phyloP scores from a whole-genome alignment of 2,888 invertebrate genomes.

The Charanyca ferruginea region DNA sequence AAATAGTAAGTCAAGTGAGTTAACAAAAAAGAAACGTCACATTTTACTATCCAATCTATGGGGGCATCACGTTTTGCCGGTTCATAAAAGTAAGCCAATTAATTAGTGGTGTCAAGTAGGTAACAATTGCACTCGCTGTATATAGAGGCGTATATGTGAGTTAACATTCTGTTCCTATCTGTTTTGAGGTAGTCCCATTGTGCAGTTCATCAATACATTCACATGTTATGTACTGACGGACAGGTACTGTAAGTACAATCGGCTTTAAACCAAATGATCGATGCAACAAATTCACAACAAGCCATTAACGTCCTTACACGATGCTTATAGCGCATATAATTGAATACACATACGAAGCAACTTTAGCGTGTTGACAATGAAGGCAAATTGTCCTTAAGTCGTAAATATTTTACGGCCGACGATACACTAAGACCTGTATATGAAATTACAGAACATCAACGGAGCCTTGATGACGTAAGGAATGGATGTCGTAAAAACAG shows the following conservation, averaged over 20 bases:
- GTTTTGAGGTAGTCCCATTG: background rate
- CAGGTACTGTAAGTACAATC: slow-evolving; percentile 33
- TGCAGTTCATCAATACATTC: slow-evolving; percentile 44
- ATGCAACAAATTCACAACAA: slow-evolving; percentile 44
- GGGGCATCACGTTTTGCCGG: too few species aligned
- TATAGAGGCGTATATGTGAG: background rate
- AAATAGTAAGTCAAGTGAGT: too few species aligned
- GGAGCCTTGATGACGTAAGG: slow-evolving; percentile 54
- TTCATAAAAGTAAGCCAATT: too few species aligned
- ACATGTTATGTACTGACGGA: slow-evolving; percentile 8
- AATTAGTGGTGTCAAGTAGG: too few species aligned
- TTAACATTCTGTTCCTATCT: background rate
- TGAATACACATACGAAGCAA: slow-evolving; percentile 49
- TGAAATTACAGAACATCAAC: slow-evolving; percentile 54
- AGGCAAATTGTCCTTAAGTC: slow-evolving; percentile 69
- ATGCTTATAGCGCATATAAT: slow-evolving; percentile 45
- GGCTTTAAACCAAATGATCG: slow-evolving; percentile 29
- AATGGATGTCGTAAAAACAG: slow-evolving; percentile 48
- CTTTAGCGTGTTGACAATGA: slow-evolving; percentile 57
- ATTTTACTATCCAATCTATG: too few species aligned
- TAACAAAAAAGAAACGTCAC: too few species aligned
- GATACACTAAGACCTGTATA: slow-evolving; percentile 56
- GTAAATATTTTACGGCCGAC: slow-evolving; percentile 73
- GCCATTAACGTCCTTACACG: slow-evolving; percentile 38
- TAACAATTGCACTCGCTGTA: background rate